Base-by-base conservation (phyloP, 2,113 vertebrate genomes). In the Alectura lathami region DNA sequence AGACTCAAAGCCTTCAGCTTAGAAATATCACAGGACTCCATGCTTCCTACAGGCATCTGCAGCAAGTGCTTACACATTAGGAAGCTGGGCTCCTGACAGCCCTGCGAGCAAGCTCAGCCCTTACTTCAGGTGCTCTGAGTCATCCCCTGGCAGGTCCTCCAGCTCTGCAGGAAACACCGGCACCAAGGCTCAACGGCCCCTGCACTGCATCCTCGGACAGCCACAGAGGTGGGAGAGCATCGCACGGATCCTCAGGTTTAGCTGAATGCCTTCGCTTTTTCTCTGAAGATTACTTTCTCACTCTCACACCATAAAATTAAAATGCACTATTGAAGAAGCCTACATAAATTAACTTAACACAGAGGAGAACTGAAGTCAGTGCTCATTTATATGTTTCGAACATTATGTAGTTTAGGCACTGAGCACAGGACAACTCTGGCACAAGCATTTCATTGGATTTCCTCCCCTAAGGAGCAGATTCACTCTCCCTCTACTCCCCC, bases 381-480 rank as follows among this genome's bases (percentile, higher is more conserved):
- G 48, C 63, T 83, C 83, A 54, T 0, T 83, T 63, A 36, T 6
- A 53, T 3, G 10, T 20, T 77, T 91, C 0, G 0, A 91, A 63
- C 1, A 2, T 78, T 95, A 36, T 4, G 6, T 11, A 51, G 67
- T 17, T 88, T n/a, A 36, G 53, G 43, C 68, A 30, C 3, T 5
- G 48, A 93, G 79, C 66, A 56, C 6, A 67, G 70, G 94, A 42
- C 72, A 78, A 53, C 83, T 90, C 93, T 89, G 86, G 91, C 88
- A 90, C 73, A 57, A 91, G 43, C 0, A 0, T 54, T 96, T 91
- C 69, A 34, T 27, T 96, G 91, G 79, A 95, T 93, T 95, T 95
- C 59, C 67, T 91, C 78, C 88, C 88, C 84, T 66, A 78, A 95
- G 86, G 91, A 97, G 86, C 63, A 95, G 79, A 93, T 94, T 92